phyloP scores from a whole-genome alignment of 2,888 invertebrate species.

The Tenthredo scrophulariae region DNA sequence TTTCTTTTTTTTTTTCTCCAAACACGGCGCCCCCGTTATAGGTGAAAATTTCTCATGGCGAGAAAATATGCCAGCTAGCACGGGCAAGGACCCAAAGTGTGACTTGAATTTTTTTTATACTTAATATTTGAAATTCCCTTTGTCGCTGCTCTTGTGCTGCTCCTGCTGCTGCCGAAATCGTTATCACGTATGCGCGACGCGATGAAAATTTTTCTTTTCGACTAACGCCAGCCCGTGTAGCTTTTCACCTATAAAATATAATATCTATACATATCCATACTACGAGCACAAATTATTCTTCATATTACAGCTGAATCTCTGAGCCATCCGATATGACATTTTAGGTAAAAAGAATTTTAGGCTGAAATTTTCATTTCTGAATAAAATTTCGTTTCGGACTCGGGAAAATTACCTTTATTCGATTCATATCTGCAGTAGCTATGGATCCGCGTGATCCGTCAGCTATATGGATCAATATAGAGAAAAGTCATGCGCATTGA shows the following conservation, averaged over 20 bases:
- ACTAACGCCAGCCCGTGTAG: neutral
- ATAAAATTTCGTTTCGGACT: neutral
- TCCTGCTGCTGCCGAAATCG: neutral
- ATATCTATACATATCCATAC: neutral
- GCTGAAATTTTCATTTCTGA: neutral
- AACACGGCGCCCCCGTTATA: slow-evolving; percentile 21
- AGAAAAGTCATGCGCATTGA: neutral
- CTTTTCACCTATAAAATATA: neutral
- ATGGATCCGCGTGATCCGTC: neutral
- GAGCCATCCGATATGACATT: too few species aligned
- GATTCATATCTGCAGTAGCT: neutral
- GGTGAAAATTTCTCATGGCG: neutral
- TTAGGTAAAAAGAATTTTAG: neutral
- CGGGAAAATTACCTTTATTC: neutral
- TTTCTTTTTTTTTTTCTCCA: neutral
- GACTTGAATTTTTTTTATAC: slow-evolving; percentile 51
- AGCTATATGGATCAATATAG: neutral
- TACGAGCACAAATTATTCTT: neutral
- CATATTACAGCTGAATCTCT: neutral
- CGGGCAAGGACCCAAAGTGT: slow-evolving; percentile 46
- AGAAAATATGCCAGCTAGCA: neutral
- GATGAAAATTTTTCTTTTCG: slow-evolving; percentile 29
- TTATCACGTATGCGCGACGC: slow-evolving; percentile 42
- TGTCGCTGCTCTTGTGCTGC: slow-evolving; percentile 5
- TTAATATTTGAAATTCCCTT: slow-evolving; percentile 51